Percentiles rank a stretch among this genome's conserved stretches.
phyloP scores from a whole-genome alignment of 2,888 invertebrate species.

The Lithophane semibrunnea region DNA sequence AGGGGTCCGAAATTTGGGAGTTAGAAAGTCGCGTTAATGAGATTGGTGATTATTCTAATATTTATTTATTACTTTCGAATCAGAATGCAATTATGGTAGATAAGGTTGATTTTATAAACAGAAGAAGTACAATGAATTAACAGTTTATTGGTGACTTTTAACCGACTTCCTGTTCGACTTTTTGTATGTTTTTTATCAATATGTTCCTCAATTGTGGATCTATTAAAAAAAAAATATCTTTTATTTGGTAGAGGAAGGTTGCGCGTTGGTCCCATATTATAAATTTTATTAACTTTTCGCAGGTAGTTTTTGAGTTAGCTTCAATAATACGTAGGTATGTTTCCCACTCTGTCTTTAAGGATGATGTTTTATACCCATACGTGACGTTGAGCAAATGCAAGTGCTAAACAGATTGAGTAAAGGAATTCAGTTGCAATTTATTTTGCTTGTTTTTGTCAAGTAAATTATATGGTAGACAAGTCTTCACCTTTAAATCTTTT shows the following conservation, averaged over 20 bases:
- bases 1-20: not conserved
- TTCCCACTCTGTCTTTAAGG: too few species aligned
- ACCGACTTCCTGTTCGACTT: too few species aligned
- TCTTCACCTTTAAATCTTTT: not conserved
- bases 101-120: not conserved
- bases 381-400: not conserved
- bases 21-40: not conserved
- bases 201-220: too few species aligned
- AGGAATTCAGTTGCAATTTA: not conserved
- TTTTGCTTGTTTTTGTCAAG: not conserved
- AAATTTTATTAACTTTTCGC: too few species aligned
- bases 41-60: not conserved
- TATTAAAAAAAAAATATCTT: too few species aligned
- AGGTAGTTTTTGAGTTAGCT: too few species aligned
- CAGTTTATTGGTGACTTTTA: not conserved
- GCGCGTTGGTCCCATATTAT: too few species aligned
- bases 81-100: not conserved
- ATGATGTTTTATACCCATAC: too few species aligned
- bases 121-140: not conserved
- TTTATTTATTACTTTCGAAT: not conserved
- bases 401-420: not conserved
- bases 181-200: too few species aligned
- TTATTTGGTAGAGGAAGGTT: too few species aligned
- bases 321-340: too few species aligned
- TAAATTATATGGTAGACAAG: not conserved